Evolutionary conservation across 2,113 vertebrate species (phyloP).

Genomic region (Morone saxatilis): DNA sequence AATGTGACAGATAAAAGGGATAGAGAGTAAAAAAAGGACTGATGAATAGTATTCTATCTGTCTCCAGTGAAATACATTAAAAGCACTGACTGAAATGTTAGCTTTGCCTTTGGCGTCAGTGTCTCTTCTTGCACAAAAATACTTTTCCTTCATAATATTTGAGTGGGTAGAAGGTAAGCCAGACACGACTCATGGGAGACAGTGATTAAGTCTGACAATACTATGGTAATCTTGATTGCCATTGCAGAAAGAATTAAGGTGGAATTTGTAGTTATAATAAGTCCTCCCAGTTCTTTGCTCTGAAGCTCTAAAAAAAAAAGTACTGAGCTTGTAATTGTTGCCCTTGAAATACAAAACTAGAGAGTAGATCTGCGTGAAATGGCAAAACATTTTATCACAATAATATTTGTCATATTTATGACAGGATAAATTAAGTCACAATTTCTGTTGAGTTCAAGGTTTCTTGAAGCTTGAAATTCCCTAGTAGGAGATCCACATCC

Average conservation of each 20-base stretch:
- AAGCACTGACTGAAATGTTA: constrained; percentile 29
- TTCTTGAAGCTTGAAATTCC: background rate
- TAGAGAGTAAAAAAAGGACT: background rate
- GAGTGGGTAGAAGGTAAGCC: background rate
- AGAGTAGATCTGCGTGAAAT: background rate
- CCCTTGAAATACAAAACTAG: background rate
- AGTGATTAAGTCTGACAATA: constrained; percentile 21
- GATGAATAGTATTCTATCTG: constrained; percentile 29
- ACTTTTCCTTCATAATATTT: constrained; percentile 14
- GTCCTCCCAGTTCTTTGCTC: background rate
- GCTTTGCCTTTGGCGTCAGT: constrained; percentile 28
- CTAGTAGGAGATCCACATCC: background rate
- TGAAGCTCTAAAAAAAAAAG: background rate
- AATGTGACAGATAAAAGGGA: constrained; percentile 35
- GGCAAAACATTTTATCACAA: background rate
- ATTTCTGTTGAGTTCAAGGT: background rate
- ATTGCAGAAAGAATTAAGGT: background rate
- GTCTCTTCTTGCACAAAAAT: constrained; percentile 19
- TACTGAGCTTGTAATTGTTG: background rate
- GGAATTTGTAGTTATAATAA: background rate
- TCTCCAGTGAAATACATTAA: constrained; percentile 40
- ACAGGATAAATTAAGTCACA: background rate
- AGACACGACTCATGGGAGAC: constrained; percentile 13
- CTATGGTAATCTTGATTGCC: background rate
- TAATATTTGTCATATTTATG: background rate